Evolutionary conservation across 2,113 vertebrate genomes (phyloP), one percentile per base, ranked within the genome.

Genomic region (Pelodiscus sinensis): DNA sequence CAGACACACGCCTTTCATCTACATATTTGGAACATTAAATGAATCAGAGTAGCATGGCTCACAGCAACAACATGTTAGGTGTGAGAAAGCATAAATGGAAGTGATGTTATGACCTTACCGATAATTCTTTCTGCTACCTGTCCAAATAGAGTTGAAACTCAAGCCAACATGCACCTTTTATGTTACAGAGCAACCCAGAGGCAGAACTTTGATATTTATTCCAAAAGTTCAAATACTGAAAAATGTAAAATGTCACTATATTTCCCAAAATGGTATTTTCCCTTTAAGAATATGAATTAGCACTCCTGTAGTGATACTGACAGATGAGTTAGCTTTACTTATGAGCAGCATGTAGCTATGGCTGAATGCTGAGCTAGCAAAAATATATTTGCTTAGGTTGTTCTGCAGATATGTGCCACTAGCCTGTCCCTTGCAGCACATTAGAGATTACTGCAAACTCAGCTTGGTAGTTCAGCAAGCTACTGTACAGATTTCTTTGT

Each of bases 401-500:
- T 29, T 16, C 38, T 57, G 12, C 8, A 2, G 31, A 14, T 31
- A 24, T 50, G 18, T 54, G 50, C 5, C 38, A 22, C 31, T 13
- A 29, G 13, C 25, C 35, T 54, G 58, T 54, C 38, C 31, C 81
- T 88, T 4, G 4, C 1, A 22, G 4, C 38, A 51, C 18, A 35
- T 92, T 38, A 11, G 68, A 11, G 3, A 5, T 50, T n/a, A 51
- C 60, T 79, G 38, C 62, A 44, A 73, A 84, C 35, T 73, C 81
- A 27, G 12, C 6, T 14, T 16, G 7, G 5, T 84, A n/a, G 71
- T 79, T 95, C 35, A 79, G 71, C 50, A 77, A 54, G 38, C 35
- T 35, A 15, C n/a, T 6, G 29, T 13, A 35, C n/a, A 50, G 3
- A 2, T 58, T 65, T 68, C 10, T 50, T 51, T 1, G 0, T 11